Base-by-base conservation (phyloP, 1,140 invertebrate genomes). In the Papilio polyxenes region DNA sequence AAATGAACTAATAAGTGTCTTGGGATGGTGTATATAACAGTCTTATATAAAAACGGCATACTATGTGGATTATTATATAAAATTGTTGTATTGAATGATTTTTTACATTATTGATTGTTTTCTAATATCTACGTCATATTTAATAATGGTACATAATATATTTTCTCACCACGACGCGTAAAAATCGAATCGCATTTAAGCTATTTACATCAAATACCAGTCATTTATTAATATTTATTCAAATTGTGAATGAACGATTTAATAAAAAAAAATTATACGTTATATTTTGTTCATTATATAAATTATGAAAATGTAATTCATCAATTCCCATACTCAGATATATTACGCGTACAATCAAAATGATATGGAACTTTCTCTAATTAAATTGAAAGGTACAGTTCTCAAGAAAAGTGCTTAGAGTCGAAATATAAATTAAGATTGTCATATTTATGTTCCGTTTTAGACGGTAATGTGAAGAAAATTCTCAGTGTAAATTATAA, bases 111-210 rank as follows among this genome's bases (percentile, higher is more conserved):
- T 31, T 11, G 3, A 37, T 78, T 65, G 80, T 82, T 56, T 65
- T 48, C 78, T 4, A 40, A 53, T 62, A 40, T 78, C 53, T 56
- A 62, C 11, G 23, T 40, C 11, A 77, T 51, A n/a, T 75, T 75
- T 48, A 20, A 51, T 7, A n/a, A 31, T n/a, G 6, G 31, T 56
- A 37, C 31, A 56, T 51, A 48, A 80, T 65, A 78, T 53, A 78
- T 62, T 79, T 79, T 23, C 78, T 62, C 40, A 80, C 78, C 78
- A 79, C 31, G 17, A 65, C n/a, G 20, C 48, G n/a, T 80, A 80
- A 69, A 65, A 65, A 69, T 62, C 23, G 13, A 23, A 77, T 51
- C 9, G 75, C 75, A 56, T 77, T 76, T 51, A 77, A 69, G 20
- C 23, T 79, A 44, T 40, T 20, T 44, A 59, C 20, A 31, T 65